Base-by-base conservation (phyloP, 2,797 vertebrate genomes). In the Anniella stebbinsi region DNA sequence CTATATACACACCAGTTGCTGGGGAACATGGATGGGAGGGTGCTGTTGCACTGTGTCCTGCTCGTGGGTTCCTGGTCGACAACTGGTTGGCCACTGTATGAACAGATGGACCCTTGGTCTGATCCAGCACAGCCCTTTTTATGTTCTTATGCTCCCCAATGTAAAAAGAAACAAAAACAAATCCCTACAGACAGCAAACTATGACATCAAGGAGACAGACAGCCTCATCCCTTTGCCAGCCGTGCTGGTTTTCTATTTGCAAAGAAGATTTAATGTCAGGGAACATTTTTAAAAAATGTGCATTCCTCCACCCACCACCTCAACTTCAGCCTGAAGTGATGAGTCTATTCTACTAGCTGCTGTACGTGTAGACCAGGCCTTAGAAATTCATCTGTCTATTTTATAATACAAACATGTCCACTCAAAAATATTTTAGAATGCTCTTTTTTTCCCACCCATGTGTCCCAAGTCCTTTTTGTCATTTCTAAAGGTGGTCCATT, bases 401-500 rank as follows among this genome's bases (percentile, higher is more conserved):
- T 23, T 73, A 17, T 45, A 76, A 67, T 73, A 21, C 21, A 82
- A 21, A 2, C 6, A 86, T 66, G 18, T 81, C 41, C 30, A 2
- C 10, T 15, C 45, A 11, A 38, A 81, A 12, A 51, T 76, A 38
- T 90, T 86, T 80, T 45, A 41, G 25, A 33, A 67, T 38, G 1
- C 51, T 78, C 28, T n/a, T n/a, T 36, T 38, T 21, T 66, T 86
- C 66, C 77, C 18, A 69, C 4, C 48, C 41, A 23, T 13, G 0
- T 51, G 82, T 72, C 88, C 86, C 41, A 92, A 25, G 10, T 72
- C 30, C 69, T 96, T 90, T 2, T 94, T 93, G 6, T 70, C 87
- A 87, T 92, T 89, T 7, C 48, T 82, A n/a, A 90, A 99, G 99
- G 98, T 89, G 97, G 97, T 0, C 89, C 97, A 30, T 88, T 99